Base-by-base conservation (phyloP, 2,797 vertebrate genomes). In the Ataeniobius toweri region DNA sequence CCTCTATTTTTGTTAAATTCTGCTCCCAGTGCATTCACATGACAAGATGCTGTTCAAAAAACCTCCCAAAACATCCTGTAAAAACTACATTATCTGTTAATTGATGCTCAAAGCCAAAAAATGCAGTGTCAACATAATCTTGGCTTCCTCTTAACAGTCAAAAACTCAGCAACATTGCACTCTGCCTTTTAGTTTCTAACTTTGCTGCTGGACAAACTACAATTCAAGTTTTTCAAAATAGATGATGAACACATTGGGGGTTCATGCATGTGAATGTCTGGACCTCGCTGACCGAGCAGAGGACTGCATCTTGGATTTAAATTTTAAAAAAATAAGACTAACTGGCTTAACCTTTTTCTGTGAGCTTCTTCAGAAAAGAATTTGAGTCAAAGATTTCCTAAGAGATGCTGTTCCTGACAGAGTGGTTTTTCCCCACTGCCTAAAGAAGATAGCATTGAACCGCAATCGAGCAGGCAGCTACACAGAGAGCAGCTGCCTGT, bases 1-100 rank as follows among this genome's bases (percentile, higher is more conserved):
- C 77, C 71, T 83, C 74, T 82, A 56, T 74, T 73, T 56, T 72
- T 36, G 41, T 24, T 48, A 36, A n/a, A 81, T 74, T 81, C 73
- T 61, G 81, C 68, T 81, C 72, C 61, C 58, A 85, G 46, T 69
- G 31, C 77, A 75, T 51, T 83, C 74, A 56, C 63, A 55, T 36
- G 74, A 78, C 59, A 79, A 70, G 46, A 80, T 5, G 7, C 28
- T 58, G 20, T 14, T 85, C 59, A 63, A 39, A 74, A 55, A 75
- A 81, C 59, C 9, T 26, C 24, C 28, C 9, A 51, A 36, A 84
- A 77, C 59, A 78, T 80, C 67, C 44, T 71, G 70, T 78, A 53
- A 76, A 56, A 82, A 85, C 74, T 6, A 58, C 50, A 65, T 79
- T 10, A 69, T 74, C 51, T 70, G 36, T 69, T 46, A 36, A 80